phyloP scores from a whole-genome alignment of 2,888 invertebrate genomes.

The Phaonia tiefii region DNA sequence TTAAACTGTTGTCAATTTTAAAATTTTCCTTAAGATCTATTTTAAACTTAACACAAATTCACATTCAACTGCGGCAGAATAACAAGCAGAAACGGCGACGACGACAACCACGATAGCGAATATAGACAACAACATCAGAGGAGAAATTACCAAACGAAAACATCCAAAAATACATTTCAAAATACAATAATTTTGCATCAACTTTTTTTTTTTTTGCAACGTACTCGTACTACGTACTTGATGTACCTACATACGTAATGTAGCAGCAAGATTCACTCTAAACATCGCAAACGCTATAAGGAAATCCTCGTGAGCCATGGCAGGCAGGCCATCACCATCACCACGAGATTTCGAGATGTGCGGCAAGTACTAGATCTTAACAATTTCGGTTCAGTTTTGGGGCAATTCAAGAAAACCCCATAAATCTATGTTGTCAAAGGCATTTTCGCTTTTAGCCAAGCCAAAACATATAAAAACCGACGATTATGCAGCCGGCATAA shows the following conservation, averaged over 20 bases:
- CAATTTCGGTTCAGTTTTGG: conserved; percentile 14
- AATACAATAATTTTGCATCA: background rate
- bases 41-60: conserved; percentile 65
- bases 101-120: background rate
- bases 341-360: background rate
- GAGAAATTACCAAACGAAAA: conserved; percentile 57
- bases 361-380: background rate
- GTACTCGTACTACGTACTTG: too few relatives aligned
- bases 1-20: conserved; percentile 66
- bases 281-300: background rate
- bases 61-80: conserved; percentile 8
- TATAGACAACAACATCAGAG: conserved; percentile 26
- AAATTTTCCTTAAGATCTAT: conserved; percentile 64
- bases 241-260: too few relatives aligned
- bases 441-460: conserved; percentile 20
- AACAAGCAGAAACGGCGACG: conserved; percentile 1
- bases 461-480: too few relatives aligned
- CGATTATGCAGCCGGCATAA: background rate
- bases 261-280: too few relatives aligned
- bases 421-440: conserved; percentile 52
- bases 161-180: conserved; percentile 39
- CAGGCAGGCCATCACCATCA: background rate
- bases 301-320: conserved; percentile 16
- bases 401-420: conserved; percentile 28
- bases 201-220: too few relatives aligned